Evolutionary conservation across 2,113 vertebrate genomes (phyloP).

Genomic region (Pelobates fuscus): DNA sequence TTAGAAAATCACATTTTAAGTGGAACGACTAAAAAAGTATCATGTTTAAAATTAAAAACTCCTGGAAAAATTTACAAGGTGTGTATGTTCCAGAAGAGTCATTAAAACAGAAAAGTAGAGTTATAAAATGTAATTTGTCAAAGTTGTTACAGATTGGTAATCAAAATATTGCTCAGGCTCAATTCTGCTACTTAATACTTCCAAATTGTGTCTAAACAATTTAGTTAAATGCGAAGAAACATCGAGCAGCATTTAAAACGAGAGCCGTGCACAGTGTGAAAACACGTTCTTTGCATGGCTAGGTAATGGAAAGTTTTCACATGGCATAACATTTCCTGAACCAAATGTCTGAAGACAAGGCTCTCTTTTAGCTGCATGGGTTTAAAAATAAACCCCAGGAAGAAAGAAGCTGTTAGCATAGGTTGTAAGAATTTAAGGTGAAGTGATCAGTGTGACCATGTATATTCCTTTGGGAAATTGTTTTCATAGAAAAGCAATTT

Average conservation of each 20-base stretch:
- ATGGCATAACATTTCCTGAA: constrained; percentile 31
- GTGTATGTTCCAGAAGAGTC: constrained; percentile 9
- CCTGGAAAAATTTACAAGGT: constrained; percentile 10
- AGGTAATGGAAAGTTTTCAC: constrained; percentile 28
- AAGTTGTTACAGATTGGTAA: constrained; percentile 20
- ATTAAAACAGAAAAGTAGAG: constrained; percentile 17
- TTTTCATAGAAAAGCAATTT: constrained; percentile 40
- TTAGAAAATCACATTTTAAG: constrained; percentile 19
- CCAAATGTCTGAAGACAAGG: constrained; percentile 26
- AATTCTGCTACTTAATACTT: constrained; percentile 39
- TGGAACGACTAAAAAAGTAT: background rate
- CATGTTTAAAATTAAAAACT: constrained; percentile 9
- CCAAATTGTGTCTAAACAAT: constrained; percentile 40
- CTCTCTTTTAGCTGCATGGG: constrained; percentile 13
- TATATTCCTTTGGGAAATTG: constrained; percentile 23
- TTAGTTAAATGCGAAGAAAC: constrained; percentile 39
- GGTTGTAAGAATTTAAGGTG: constrained; percentile 12
- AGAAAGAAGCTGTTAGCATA: background rate
- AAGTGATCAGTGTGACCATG: constrained; percentile 24
- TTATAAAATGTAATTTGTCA: constrained; percentile 40
- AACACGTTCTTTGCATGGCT: background rate
- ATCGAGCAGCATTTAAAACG: constrained; percentile 33
- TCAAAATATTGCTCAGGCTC: constrained; percentile 29
- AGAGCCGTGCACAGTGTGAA: constrained; percentile 10
- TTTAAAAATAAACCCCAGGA: constrained; percentile 25